phyloP scores from a whole-genome alignment of 2,888 invertebrate species.

The Thalpophila matura region DNA sequence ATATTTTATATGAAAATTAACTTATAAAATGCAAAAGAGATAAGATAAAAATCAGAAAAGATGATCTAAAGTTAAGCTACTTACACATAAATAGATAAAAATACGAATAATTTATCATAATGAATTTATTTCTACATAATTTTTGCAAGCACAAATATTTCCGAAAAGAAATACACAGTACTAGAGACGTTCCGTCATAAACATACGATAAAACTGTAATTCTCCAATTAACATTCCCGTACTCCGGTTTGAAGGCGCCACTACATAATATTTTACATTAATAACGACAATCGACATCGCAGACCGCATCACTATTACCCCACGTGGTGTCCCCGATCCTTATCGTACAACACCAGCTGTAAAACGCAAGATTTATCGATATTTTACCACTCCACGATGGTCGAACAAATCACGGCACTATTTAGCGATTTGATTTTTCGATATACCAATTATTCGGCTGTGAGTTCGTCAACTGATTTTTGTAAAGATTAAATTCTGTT shows the following conservation, averaged over 20 bases:
- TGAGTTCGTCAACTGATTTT: slow-evolving; percentile 47
- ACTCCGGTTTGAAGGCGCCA: slow-evolving; percentile 59
- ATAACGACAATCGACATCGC: slow-evolving; percentile 59
- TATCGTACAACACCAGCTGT: slow-evolving; percentile 87
- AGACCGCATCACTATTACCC: slow-evolving; percentile 79
- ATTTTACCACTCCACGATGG: slow-evolving; percentile 84
- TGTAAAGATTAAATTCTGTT: slow-evolving; percentile 52
- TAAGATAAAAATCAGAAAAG: slow-evolving; percentile 39
- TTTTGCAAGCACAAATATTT: slow-evolving; percentile 39
- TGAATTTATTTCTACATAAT: slow-evolving; percentile 1
- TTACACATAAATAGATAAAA: slow-evolving; percentile 18
- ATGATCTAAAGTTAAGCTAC: slow-evolving; percentile 13
- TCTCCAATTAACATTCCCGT: slow-evolving; percentile 56
- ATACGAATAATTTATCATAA: slow-evolving; percentile 29
- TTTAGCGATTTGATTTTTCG: slow-evolving; percentile 73
- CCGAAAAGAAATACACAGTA: slow-evolving; percentile 24
- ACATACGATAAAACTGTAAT: slow-evolving; percentile 53
- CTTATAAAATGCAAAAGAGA: slow-evolving; percentile 44
- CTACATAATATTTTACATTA: slow-evolving; percentile 54
- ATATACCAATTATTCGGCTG: slow-evolving; percentile 71
- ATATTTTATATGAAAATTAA: slow-evolving; percentile 48
- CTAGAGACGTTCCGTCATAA: slow-evolving; percentile 48
- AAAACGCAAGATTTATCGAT: slow-evolving; percentile 90
- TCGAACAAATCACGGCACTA: slow-evolving; percentile 88
- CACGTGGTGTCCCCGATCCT: slow-evolving; percentile 88